phyloP scores from a whole-genome alignment of 2,113 vertebrate genomes.

The Ochotona curzoniae region DNA sequence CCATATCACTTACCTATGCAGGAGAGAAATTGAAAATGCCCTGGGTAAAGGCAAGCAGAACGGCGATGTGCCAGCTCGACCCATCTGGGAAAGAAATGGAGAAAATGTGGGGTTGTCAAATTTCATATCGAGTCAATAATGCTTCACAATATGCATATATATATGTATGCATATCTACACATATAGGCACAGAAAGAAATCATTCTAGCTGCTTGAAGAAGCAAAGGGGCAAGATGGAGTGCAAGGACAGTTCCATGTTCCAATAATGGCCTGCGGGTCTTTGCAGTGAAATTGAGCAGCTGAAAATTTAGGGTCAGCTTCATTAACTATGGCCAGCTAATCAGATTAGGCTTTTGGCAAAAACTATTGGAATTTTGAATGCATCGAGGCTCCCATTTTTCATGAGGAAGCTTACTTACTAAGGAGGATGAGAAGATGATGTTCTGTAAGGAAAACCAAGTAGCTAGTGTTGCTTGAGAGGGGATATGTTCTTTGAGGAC shows the following conservation, averaged over 20 bases:
- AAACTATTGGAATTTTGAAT: slow-evolving; percentile 68
- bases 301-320: slow-evolving; percentile 74
- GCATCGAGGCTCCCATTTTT: neutral
- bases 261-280: slow-evolving; percentile 74
- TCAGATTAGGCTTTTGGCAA: slow-evolving; percentile 69
- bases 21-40: slow-evolving; percentile 68
- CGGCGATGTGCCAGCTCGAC: slow-evolving; percentile 49
- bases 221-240: slow-evolving; percentile 69
- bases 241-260: slow-evolving; percentile 71
- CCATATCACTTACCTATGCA: slow-evolving; percentile 75
- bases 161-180: neutral
- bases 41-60: slow-evolving; percentile 69
- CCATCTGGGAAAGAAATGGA: slow-evolving; percentile 63
- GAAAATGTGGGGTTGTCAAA: slow-evolving; percentile 57
- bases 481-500: neutral
- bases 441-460: neutral
- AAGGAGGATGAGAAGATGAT: slow-evolving; percentile 33
- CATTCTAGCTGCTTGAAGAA: slow-evolving; percentile 65
- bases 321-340: slow-evolving; percentile 68
- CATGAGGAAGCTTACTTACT: neutral
- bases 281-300: slow-evolving; percentile 71
- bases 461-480: neutral
- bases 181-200: neutral
- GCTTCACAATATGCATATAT: slow-evolving; percentile 23
- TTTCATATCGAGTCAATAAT: slow-evolving; percentile 62